These are phyloP conservation scores for Marcusenius ussheri DNA, from an alignment of 2,113 vertebrate genomes.

Conservation along the genomic window DNA sequence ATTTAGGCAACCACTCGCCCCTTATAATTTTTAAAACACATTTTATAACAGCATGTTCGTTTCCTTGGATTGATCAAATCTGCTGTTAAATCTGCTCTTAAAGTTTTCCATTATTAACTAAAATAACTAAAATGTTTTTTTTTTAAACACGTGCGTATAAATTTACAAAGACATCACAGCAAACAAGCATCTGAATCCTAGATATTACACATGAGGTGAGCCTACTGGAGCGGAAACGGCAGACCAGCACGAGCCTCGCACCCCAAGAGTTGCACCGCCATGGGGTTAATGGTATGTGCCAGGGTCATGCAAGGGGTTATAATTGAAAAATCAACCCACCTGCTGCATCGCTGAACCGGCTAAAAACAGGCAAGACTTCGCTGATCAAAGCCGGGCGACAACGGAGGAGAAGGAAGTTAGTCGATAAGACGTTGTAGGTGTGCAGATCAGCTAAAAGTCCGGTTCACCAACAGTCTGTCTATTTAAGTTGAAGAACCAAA, in stretches of 20 bases:
- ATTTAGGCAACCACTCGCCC: neutral
- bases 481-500: neutral
- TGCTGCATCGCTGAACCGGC: constrained; percentile 35
- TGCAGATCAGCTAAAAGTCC: neutral
- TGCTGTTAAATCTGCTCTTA: neutral
- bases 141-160: neutral
- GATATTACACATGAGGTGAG: neutral
- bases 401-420: constrained; percentile 24
- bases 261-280: neutral
- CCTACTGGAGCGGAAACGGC: neutral
- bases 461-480: neutral
- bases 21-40: neutral
- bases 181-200: neutral
- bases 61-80: neutral
- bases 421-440: constrained; percentile 3
- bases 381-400: constrained; percentile 37
- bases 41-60: neutral
- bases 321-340: constrained; percentile 43
- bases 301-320: constrained; percentile 12
- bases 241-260: constrained; percentile 4
- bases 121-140: neutral
- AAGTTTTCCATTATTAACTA: neutral
- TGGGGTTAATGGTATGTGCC: constrained; percentile 29
- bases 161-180: neutral
- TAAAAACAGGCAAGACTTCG: constrained; percentile 38